A percentile compares a stretch with the other conserved stretches of the same genome.
These are phyloP conservation scores for Antennarius striatus DNA, from an alignment of 2,113 vertebrate genomes.

Conservation along the genomic window DNA sequence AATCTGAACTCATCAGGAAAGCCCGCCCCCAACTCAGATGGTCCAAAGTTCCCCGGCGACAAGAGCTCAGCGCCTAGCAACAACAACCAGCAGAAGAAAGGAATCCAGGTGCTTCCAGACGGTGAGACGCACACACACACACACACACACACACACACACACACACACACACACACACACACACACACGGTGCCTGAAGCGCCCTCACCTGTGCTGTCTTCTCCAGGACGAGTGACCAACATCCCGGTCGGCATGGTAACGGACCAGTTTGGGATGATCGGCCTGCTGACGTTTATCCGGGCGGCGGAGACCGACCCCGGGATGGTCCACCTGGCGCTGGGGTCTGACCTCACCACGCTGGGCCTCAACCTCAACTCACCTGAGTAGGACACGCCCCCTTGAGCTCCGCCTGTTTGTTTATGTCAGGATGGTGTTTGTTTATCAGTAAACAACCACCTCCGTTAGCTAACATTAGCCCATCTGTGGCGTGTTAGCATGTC, in stretches of 20 bases:
- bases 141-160: background rate
- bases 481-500: too few relatives aligned
- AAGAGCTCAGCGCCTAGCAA: conserved; percentile 89
- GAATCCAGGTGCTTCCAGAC: conserved; percentile 98
- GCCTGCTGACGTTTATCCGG: conserved; percentile 97
- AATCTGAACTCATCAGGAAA: conserved; percentile 97
- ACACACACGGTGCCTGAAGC: background rate
- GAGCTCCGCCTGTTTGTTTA: too few relatives aligned
- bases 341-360: conserved; percentile 98
- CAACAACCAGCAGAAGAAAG: conserved; percentile 99
- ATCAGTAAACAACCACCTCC: too few relatives aligned
- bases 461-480: too few relatives aligned
- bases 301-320: conserved; percentile 98
- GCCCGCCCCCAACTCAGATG: conserved; percentile 91
- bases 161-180: background rate
- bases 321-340: conserved; percentile 98
- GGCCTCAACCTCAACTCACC: conserved; percentile 99
- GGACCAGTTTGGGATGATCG: conserved; percentile 99
- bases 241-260: conserved; percentile 99
- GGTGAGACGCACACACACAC: conserved; percentile 78
- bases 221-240: conserved; percentile 95
- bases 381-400: conserved; percentile 83
- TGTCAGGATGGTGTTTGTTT: too few relatives aligned
- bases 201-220: background rate
- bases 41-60: conserved; percentile 97